phyloP scores from a whole-genome alignment of 2,888 invertebrate species.

The Platycheirus albimanus region DNA sequence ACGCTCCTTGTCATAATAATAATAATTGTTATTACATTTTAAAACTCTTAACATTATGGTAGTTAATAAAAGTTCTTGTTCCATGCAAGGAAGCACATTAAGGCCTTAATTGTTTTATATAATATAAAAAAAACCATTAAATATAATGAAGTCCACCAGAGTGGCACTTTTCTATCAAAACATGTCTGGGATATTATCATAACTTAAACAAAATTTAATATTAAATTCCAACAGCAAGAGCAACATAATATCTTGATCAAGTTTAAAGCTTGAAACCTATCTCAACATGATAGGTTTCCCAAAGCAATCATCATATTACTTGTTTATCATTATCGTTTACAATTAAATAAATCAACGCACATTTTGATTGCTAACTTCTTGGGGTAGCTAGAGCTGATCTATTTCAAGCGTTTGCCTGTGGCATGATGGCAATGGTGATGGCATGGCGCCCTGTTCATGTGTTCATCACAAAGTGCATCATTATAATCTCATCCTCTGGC shows the following conservation, averaged over 20 bases:
- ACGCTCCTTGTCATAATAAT: no score
- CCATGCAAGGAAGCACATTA: no score
- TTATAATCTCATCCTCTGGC: not conserved
- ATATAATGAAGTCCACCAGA: no score
- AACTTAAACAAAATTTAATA: not conserved
- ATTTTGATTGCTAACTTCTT: not conserved
- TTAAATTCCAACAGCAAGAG: not conserved
- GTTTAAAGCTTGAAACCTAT: not conserved
- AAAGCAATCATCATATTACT: not conserved
- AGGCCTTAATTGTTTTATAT: no score
- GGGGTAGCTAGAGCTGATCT: not conserved
- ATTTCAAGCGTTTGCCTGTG: not conserved
- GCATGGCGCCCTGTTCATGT: conserved; percentile 26
- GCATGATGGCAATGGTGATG: no score
- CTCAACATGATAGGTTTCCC: not conserved
- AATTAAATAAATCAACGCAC: conserved; percentile 1
- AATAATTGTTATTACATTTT: no score
- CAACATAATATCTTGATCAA: conserved; percentile 22
- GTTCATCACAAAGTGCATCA: not conserved
- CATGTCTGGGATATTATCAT: not conserved
- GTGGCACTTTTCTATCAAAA: no score
- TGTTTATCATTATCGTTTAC: not conserved
- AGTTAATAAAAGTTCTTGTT: no score
- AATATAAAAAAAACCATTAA: no score
- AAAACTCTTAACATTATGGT: no score